These are phyloP conservation scores for Tetranychus truncatus DNA, from an alignment of 2,888 invertebrate genomes.

Conservation along the genomic window DNA sequence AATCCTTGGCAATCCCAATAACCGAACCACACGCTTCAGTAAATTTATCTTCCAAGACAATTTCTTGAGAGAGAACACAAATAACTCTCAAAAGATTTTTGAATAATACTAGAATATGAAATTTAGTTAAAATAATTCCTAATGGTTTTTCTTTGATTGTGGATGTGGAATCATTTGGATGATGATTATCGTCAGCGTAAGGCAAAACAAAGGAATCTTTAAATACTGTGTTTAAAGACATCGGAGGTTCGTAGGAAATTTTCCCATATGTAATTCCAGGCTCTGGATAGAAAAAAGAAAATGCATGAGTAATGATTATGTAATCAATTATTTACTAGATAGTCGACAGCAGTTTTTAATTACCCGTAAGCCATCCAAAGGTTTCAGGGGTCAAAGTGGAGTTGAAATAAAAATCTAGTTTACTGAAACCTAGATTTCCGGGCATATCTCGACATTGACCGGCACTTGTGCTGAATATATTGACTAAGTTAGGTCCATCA, in stretches of 20 bases:
- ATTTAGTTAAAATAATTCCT: constrained; percentile 66
- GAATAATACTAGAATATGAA: constrained; percentile 68
- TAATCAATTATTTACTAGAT: background rate
- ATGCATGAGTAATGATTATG: background rate
- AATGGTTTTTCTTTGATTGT: constrained; percentile 36
- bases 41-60: constrained; percentile 58
- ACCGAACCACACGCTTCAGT: constrained; percentile 50
- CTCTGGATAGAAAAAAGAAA: constrained; percentile 34
- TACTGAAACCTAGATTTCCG: constrained; percentile 53
- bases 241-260: constrained; percentile 13
- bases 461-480: constrained; percentile 48
- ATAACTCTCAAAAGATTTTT: constrained; percentile 58
- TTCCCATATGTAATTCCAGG: constrained; percentile 55
- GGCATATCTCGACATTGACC: constrained; percentile 36
- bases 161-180: background rate
- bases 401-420: constrained; percentile 49
- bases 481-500: constrained; percentile 58
- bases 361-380: constrained; percentile 58
- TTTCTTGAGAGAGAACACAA: constrained; percentile 61
- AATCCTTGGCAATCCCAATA: constrained; percentile 60
- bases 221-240: background rate
- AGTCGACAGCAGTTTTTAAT: background rate
- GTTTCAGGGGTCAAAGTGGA: constrained; percentile 42
- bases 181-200: background rate
- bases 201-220: constrained; percentile 2